A percentile compares a stretch with the other conserved stretches of the same genome.
Evolutionary conservation across 2,797 vertebrate genomes (phyloP).

Genomic region (Artibeus lituratus): DNA sequence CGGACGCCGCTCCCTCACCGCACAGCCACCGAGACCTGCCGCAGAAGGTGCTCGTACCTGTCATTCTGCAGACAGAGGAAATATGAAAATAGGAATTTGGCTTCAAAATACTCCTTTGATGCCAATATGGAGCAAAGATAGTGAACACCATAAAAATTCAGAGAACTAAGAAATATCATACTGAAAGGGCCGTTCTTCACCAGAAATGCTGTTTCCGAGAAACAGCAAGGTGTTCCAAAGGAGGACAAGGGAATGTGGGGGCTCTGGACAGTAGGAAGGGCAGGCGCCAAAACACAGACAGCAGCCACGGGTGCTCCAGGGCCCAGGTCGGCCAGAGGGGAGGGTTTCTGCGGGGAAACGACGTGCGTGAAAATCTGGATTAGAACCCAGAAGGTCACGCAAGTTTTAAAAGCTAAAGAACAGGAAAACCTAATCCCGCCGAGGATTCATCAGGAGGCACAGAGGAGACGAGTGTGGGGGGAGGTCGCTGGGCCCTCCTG

Average conservation of each 20-base stretch:
- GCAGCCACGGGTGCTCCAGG: too few species aligned
- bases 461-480: neutral
- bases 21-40: too few species aligned
- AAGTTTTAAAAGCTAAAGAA: neutral
- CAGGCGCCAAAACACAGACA: neutral
- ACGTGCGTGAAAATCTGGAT: neutral
- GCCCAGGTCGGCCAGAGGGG: neutral
- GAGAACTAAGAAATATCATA: neutral
- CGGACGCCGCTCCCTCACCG: neutral
- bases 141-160: neutral
- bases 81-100: neutral
- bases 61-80: neutral
- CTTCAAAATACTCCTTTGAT: neutral
- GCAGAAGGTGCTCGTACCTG: too few species aligned
- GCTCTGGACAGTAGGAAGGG: neutral
- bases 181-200: neutral
- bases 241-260: neutral
- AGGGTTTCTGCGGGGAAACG: neutral
- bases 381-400: neutral
- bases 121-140: neutral
- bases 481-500: neutral
- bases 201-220: neutral
- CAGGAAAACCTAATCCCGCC: neutral
- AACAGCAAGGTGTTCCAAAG: neutral
- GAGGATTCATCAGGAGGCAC: neutral